These are phyloP conservation scores for Chlorops oryzae DNA, from an alignment of 1,140 invertebrate species.

Conservation along the genomic window DNA sequence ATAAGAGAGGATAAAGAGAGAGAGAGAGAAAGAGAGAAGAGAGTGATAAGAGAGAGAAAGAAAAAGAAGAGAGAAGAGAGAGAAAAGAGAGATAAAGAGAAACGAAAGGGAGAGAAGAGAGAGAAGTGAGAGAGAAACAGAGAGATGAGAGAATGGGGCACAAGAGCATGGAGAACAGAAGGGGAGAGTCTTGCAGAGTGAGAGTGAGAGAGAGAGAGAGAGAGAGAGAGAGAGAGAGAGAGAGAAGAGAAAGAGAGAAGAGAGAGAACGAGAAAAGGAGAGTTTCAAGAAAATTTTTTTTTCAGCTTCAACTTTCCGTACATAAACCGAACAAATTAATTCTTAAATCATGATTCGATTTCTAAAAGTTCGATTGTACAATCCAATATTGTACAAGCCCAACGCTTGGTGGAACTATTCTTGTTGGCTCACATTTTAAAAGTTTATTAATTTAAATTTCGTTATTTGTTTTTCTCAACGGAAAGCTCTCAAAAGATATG, in stretches of 20 bases:
- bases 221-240: not conserved
- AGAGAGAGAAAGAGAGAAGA: not conserved
- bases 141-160: not conserved
- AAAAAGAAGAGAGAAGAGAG: not conserved
- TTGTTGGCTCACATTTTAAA: constrained; percentile 22
- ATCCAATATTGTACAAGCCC: no score
- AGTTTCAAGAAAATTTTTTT: no score
- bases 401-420: constrained; percentile 18
- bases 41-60: not conserved
- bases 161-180: not conserved
- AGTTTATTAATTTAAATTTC: constrained; percentile 18
- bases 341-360: no score
- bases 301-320: no score
- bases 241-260: not conserved
- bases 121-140: not conserved
- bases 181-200: not conserved
- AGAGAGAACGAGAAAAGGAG: no score
- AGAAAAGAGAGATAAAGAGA: not conserved
- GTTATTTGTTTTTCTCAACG: not conserved
- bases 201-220: not conserved
- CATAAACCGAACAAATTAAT: no score
- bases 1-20: not conserved
- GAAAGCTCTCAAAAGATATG: not conserved
- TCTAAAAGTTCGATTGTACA: no score
- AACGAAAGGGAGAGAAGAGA: not conserved